Conservation (phyloP, 2,888 invertebrate genomes). For the Thyatira batis region DNA sequence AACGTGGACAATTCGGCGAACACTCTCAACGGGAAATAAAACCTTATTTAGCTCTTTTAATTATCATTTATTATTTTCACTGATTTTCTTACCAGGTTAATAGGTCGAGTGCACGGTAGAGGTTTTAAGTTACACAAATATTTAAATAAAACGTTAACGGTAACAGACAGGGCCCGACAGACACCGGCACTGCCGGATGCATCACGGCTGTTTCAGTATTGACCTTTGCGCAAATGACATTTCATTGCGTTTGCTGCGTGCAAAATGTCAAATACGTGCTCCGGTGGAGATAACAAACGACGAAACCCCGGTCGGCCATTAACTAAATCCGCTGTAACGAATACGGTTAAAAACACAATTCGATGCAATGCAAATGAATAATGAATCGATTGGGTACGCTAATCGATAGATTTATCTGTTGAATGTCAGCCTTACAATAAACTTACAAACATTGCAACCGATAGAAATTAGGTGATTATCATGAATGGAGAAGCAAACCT, state of each 20-base stretch:
- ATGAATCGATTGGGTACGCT: background rate
- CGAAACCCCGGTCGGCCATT: background rate
- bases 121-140: background rate
- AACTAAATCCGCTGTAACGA: background rate
- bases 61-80: background rate
- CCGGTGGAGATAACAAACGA: constrained; percentile 36
- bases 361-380: background rate
- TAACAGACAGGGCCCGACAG: background rate
- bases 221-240: constrained; percentile 68
- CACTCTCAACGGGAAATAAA: no score
- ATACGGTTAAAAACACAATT: background rate
- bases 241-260: constrained; percentile 60
- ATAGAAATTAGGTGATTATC: no score
- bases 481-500: no score
- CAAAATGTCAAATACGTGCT: constrained; percentile 76
- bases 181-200: background rate
- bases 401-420: background rate
- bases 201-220: constrained; percentile 18
- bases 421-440: background rate
- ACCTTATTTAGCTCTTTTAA: background rate
- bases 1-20: no score
- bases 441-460: background rate
- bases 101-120: background rate
- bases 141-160: constrained; percentile 1
- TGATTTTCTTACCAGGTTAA: background rate